Evolutionary conservation across 2,888 invertebrate genomes (phyloP), one percentile per base, ranked within the genome.

Genomic region (Heterodera filipjevi): DNA sequence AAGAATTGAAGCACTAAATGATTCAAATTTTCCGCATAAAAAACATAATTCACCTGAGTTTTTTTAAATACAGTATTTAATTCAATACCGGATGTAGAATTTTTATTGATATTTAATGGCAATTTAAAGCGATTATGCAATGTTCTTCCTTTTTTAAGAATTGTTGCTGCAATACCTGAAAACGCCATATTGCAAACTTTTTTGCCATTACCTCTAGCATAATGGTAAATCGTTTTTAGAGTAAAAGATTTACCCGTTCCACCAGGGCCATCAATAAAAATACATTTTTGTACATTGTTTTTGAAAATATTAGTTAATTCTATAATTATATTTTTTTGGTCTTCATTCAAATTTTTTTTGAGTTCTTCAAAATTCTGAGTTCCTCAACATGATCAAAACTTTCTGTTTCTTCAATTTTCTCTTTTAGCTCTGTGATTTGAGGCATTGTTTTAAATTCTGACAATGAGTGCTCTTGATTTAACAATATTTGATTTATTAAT

Each of bases 201-300:
- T 80, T 81, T 81, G 10, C 70, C 32, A 30, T 32, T 71, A 16
- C 35, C 64, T 49, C 44, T 78, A n/a, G 71, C 32, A 27, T 81
- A 35, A 78, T 78, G 79, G 44, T 68, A 78, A 33, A 78, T n/a
- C 33, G 78, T 80, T 80, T 85, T 87, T 70, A 90, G 89, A 1
- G 90, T 78, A 79, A 84, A 90, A 3, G 90, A 90, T 84, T 91
- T 90, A 2, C 90, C 90, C 32, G 89, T 88, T 27, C 90, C 90
- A 8, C 90, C 90, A 2, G 90, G 89, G 22, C 89, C 90, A 83
- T 90, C 90, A 14, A 90, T 76, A 80, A 90, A 89, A 68, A 88
- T 83, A 59, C 80, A 79, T 5, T 73, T 71, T 44, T 84, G 82
- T 39, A 78, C 59, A 19, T 1, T 49, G 14, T n/a, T 71, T 32